Conservation (phyloP, 2,888 invertebrate species). For the Lycaena phlaeas region DNA sequence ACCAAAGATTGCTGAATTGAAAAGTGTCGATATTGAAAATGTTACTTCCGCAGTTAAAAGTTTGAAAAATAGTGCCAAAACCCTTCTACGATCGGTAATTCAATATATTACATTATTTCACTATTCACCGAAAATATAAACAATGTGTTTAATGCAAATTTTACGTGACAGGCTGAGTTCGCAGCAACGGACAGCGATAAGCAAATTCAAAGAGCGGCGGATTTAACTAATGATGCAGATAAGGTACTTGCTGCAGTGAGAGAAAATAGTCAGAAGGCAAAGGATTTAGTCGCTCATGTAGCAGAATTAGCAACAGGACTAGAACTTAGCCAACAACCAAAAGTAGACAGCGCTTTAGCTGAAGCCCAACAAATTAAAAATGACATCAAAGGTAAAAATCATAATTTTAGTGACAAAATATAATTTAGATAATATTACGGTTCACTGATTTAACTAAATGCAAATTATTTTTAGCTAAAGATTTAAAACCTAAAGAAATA, state of each 20-base stretch:
- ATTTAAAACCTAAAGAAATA: slow-evolving; percentile 42
- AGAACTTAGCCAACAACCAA: slow-evolving; percentile 80
- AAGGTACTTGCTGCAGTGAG: slow-evolving; percentile 64
- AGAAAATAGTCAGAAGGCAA: slow-evolving; percentile 68
- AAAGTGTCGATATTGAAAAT: slow-evolving; percentile 77
- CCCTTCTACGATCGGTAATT: slow-evolving; percentile 62
- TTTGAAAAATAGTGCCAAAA: slow-evolving; percentile 76
- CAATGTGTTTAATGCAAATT: background rate
- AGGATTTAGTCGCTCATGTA: slow-evolving; percentile 80
- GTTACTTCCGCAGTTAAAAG: slow-evolving; percentile 74
- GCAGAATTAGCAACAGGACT: slow-evolving; percentile 81
- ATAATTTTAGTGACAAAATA: too few species aligned
- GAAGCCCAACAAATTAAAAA: slow-evolving; percentile 80
- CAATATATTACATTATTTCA: background rate
- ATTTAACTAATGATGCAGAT: slow-evolving; percentile 66
- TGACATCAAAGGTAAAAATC: slow-evolving; percentile 69
- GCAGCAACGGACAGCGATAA: slow-evolving; percentile 76
- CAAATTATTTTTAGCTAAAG: slow-evolving; percentile 35
- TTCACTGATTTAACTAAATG: too few species aligned
- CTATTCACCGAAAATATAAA: background rate
- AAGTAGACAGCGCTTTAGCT: slow-evolving; percentile 83
- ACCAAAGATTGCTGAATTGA: slow-evolving; percentile 78
- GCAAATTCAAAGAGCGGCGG: slow-evolving; percentile 67
- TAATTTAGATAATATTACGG: too few species aligned
- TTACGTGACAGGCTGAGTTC: slow-evolving; percentile 62